A percentile compares a stretch with the other conserved stretches of the same genome.
Conservation (phyloP, 2,113 vertebrate species). For the Zootoca vivipara region DNA sequence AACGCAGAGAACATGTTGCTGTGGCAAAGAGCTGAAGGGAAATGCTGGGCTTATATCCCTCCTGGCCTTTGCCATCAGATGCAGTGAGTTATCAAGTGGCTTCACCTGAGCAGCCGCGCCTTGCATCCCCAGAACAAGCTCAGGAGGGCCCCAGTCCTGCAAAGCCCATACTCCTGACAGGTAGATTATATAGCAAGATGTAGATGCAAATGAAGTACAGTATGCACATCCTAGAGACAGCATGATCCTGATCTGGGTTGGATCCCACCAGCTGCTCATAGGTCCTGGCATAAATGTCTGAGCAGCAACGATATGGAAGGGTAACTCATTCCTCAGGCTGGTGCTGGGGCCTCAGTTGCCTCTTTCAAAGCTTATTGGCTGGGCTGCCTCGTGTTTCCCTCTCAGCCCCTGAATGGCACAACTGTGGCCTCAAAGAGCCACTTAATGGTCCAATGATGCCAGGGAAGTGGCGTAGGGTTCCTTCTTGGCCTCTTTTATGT, state of each 20-base stretch:
- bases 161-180: no score
- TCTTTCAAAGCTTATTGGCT: neutral
- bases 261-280: neutral
- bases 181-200: conserved; percentile 24
- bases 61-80: no score
- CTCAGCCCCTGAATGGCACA: neutral
- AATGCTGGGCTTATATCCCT: no score
- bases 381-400: neutral
- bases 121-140: no score
- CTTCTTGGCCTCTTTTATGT: neutral
- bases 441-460: neutral
- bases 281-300: neutral
- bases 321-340: neutral
- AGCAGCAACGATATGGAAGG: neutral
- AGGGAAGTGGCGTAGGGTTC: neutral
- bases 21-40: no score
- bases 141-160: no score
- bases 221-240: rapidly evolving
- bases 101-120: no score
- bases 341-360: neutral
- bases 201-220: neutral
- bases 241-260: neutral
- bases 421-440: neutral
- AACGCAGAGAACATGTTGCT: no score
- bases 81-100: no score